These are phyloP conservation scores for Ceratosolen solmsi DNA, from an alignment of 1,140 invertebrate species.

Conservation along the genomic window DNA sequence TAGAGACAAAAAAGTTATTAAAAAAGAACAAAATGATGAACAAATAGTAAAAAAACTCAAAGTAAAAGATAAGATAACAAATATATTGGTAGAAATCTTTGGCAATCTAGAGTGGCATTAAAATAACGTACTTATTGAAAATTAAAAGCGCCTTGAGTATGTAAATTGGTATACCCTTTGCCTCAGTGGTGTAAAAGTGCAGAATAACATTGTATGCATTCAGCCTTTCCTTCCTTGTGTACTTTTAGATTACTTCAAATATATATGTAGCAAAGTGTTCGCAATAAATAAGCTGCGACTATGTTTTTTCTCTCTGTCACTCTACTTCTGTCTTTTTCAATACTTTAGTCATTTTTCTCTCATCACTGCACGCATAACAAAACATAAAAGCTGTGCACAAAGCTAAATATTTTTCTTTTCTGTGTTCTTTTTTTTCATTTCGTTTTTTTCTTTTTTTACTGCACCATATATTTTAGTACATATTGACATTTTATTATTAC, in stretches of 20 bases:
- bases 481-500: too few species aligned
- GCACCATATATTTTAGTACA: too few species aligned
- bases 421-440: too few species aligned
- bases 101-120: conserved; percentile 53
- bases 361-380: too few species aligned
- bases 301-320: neutral
- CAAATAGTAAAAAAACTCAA: neutral
- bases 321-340: neutral
- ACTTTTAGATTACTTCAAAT: conserved; percentile 54
- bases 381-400: too few species aligned
- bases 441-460: too few species aligned
- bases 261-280: conserved; percentile 54
- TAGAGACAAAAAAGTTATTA: conserved; percentile 1
- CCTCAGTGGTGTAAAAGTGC: neutral
- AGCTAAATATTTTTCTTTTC: too few species aligned
- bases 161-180: conserved; percentile 36
- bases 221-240: conserved; percentile 54
- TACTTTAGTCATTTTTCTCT: too few species aligned
- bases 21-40: neutral
- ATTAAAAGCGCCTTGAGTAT: conserved; percentile 60
- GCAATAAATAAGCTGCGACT: conserved; percentile 57
- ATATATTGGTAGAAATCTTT: conserved; percentile 31
- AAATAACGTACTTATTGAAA: conserved; percentile 60
- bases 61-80: neutral
- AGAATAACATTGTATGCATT: conserved; percentile 55